Conservation (phyloP, 2,888 invertebrate genomes). For the Campoplex nolae region DNA sequence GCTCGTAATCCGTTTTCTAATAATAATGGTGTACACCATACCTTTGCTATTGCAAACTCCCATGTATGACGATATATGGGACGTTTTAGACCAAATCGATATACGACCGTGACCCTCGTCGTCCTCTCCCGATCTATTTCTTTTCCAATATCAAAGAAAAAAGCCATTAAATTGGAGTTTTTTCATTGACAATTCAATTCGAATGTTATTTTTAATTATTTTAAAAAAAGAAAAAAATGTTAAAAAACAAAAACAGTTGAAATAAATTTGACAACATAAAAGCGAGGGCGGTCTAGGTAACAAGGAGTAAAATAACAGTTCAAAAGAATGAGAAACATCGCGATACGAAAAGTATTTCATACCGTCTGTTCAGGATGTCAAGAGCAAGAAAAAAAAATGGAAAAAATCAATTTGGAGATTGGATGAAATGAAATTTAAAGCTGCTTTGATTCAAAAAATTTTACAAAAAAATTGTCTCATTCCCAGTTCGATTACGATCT, state of each 20-base stretch:
- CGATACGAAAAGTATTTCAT: neutral
- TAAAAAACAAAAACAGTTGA: neutral
- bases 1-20: constrained; percentile 72
- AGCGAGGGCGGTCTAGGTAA: neutral
- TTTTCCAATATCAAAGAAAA: neutral
- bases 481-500: neutral
- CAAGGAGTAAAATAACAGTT: neutral
- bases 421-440: neutral
- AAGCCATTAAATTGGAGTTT: no score
- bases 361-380: neutral
- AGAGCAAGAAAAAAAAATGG: neutral
- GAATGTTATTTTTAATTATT: neutral
- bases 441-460: neutral
- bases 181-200: neutral
- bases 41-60: constrained; percentile 43
- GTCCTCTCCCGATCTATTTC: neutral
- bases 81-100: neutral
- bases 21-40: constrained; percentile 60
- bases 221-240: neutral
- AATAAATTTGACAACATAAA: neutral
- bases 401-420: neutral
- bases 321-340: no score
- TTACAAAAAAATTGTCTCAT: no score
- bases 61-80: constrained; percentile 23
- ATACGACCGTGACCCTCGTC: constrained; percentile 1